Evolutionary conservation across 2,113 vertebrate species (phyloP), one percentile per base, ranked within the genome.

Genomic region (Urocynchramus pylzowi): DNA sequence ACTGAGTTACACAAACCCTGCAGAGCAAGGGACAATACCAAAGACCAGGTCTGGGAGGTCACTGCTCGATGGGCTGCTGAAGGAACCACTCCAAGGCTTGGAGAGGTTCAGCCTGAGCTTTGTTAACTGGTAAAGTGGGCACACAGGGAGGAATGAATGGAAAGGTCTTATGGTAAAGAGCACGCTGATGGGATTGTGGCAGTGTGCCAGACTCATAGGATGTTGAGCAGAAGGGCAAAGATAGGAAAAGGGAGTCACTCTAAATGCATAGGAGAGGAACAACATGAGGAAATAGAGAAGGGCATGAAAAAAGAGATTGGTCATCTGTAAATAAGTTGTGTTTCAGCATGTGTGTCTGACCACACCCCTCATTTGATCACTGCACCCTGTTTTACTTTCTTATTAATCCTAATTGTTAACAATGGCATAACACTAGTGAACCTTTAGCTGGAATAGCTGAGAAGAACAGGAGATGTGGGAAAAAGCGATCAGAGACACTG

Each of bases 1-100:
- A 27, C 14, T 20, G n/a, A 47, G 0, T 0, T 7, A 45, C 0
- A 16, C 31, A 89, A 57, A 78, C 11, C 6, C 41, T 54, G 37
- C 1, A 80, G 54, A 84, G 83, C 18, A 79, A 57, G 60, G 41
- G 50, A 42, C 10, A 49, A 19, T 2, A 53, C 16, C 33, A 54
- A 87, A 75, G 28, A 53, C 3, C 5, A 75, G 6, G 26, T 59
- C 45, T 77, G n/a, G 0, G 3, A 87, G 23, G 20, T 41, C 26
- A 53, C 67, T 67, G 52, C 13, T 7, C 6, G 2, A 79, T 11
- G 33, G 22, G 52, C 54, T 61, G 39, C 77, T 41, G 54, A 77
- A 87, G 52, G 19, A 89, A 52, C 21, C 3, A 5, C 21, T 56
- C 16, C 68, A 69, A 84, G n/a, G 33, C 35, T 39, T 68, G 67